Percentiles rank a stretch among this genome's conserved stretches.
Evolutionary conservation across 2,888 invertebrate species (phyloP).

Genomic region (Brenthis ino): DNA sequence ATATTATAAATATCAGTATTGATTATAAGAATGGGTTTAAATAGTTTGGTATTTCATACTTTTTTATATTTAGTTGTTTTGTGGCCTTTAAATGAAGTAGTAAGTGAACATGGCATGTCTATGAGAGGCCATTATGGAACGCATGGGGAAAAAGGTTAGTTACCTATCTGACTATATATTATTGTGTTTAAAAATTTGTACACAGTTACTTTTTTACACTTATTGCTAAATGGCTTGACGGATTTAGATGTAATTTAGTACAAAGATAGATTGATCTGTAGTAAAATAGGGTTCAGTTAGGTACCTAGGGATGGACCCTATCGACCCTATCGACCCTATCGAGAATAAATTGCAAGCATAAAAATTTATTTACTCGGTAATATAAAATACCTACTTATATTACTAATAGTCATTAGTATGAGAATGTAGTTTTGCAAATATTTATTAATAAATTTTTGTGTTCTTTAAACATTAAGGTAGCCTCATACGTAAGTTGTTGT

Average conservation of each 20-base stretch:
- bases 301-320: background rate
- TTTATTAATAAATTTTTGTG: too few relatives aligned
- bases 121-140: slow-evolving; percentile 32
- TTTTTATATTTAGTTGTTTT: slow-evolving; percentile 54
- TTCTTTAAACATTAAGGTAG: too few relatives aligned
- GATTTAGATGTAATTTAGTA: too few relatives aligned
- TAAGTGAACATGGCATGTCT: slow-evolving; percentile 32
- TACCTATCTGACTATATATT: background rate
- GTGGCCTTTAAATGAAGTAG: slow-evolving; percentile 47
- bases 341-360: background rate
- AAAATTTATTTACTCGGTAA: too few relatives aligned
- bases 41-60: slow-evolving; percentile 41
- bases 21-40: background rate
- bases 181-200: background rate
- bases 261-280: background rate
- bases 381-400: too few relatives aligned
- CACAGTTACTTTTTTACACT: too few relatives aligned
- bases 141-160: slow-evolving; percentile 31
- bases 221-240: background rate
- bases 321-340: background rate
- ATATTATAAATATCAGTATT: background rate
- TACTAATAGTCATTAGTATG: too few relatives aligned
- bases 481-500: too few relatives aligned
- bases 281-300: background rate
- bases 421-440: too few relatives aligned